Conservation (phyloP, 53 echinoderm and acorn worm species). For the Zoroaster sp. region DNA sequence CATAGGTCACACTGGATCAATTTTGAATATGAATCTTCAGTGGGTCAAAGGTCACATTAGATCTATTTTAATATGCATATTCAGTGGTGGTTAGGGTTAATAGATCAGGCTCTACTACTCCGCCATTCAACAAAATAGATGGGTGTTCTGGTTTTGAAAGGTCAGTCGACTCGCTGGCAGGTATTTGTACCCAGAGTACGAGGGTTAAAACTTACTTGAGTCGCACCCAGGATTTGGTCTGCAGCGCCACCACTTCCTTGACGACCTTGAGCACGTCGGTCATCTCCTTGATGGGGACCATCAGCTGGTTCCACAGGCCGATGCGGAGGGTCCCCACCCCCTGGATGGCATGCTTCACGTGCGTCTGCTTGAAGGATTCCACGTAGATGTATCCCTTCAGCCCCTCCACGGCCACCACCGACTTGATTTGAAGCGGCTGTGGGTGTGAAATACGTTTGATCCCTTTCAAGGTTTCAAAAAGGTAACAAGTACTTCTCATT, state of each 20-base stretch:
- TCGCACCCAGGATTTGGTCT: conserved; percentile 87
- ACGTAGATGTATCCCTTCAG: conserved; percentile 96
- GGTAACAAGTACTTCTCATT: no score
- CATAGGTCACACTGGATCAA: background rate
- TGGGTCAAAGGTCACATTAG: no score
- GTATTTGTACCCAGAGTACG: no score
- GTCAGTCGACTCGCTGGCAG: no score
- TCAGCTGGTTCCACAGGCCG: conserved; percentile 93
- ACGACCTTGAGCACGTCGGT: conserved; percentile 95
- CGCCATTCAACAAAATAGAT: no score
- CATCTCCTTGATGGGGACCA: conserved; percentile 99
- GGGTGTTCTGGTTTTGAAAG: no score
- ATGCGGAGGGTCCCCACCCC: conserved; percentile 88
- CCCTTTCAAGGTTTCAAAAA: background rate
- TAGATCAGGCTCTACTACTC: no score
- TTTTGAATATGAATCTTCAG: no score
- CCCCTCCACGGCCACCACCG: conserved; percentile 88
- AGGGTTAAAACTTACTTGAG: conserved; percentile 96
- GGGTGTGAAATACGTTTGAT: background rate
- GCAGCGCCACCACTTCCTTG: conserved; percentile 82
- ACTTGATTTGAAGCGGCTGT: conserved; percentile 98
- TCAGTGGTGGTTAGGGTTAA: no score
- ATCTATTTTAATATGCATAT: no score
- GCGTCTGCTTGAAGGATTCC: conserved; percentile 98
- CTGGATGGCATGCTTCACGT: conserved; percentile 95